Evolutionary conservation across 2,888 invertebrate species (phyloP), one percentile per base, ranked within the genome.

Genomic region (Conchocele bisecta): DNA sequence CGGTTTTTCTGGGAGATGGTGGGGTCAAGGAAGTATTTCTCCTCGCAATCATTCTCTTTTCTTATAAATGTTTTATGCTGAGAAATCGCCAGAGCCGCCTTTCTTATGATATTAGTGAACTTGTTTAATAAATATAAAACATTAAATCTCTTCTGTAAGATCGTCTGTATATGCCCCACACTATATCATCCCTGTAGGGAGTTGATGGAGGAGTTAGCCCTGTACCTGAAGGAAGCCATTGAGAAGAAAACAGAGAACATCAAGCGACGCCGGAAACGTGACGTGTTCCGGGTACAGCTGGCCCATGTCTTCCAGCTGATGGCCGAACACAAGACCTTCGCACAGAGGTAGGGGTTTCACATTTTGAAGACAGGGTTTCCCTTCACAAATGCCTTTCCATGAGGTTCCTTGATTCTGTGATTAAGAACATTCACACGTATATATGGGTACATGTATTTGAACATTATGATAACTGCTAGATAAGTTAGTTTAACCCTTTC

Each of bases 211-310:
- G 99, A 99, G 92, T 91, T 99, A 61, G 94, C 96, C 7, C 94
- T 96, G 0, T 95, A 97, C 79, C 94, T 99, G 67, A 94, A 98
- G 20, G 99, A 99, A 91, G 98, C 98, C 0, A 96, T 98, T 22
- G 99, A 99, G 90, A 94, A 97, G 51, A 99, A 98, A 89, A 98
- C 98, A 91, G 99, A 99, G 90, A 99, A 98, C 90, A 96, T 98
- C 93, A 93, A 98, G 61, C 93, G 99, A 41, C 93, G 98, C 41
- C 93, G 97, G 61, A 93, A 98, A 39, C 94, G 98, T 60, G 99
- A 99, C 91, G 96, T 97, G 13, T 92, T 99, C 54, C 93, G 99
- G 44, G 93, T 99, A 42, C 97, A 98, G 86, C 93, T 99, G 77
- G 96, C 98, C 71, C 94, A 96, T 86, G 95, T 99, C 81, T 93